Evolutionary conservation across 1,140 invertebrate genomes (phyloP).

Genomic region (Homalodisca vitripennis): DNA sequence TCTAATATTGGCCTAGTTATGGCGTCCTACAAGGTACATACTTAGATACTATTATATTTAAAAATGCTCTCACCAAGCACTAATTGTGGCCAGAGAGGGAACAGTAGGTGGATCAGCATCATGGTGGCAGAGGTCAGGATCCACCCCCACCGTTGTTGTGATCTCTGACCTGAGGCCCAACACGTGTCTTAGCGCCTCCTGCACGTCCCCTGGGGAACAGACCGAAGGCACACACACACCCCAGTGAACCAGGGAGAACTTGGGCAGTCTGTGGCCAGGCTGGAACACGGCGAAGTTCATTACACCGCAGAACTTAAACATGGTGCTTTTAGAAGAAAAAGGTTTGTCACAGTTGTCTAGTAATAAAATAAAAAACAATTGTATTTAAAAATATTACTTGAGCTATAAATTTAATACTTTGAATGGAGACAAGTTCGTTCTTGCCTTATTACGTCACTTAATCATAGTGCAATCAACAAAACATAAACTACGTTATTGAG

Average conservation of each 20-base stretch:
- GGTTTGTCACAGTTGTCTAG: too few species aligned
- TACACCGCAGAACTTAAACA: too few species aligned
- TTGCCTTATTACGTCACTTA: too few species aligned
- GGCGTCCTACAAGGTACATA: too few species aligned
- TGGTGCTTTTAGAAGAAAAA: too few species aligned
- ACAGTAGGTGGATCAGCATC: background rate
- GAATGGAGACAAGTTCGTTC: too few species aligned
- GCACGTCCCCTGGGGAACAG: conserved; percentile 48
- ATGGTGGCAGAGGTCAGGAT: conserved; percentile 4
- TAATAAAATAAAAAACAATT: background rate
- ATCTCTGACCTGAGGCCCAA: background rate
- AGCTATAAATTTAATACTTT: background rate
- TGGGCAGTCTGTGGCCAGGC: conserved; percentile 67
- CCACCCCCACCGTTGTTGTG: background rate
- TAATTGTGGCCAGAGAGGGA: background rate
- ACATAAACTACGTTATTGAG: too few species aligned
- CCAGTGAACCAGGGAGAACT: conserved; percentile 66
- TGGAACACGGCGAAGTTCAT: too few species aligned
- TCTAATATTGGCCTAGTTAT: too few species aligned
- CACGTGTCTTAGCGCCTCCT: background rate
- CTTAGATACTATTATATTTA: too few species aligned
- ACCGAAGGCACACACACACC: conserved; percentile 63
- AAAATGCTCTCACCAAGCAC: conserved; percentile 16
- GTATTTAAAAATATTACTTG: background rate
- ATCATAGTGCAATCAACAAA: too few species aligned